Evolutionary conservation across 2,113 vertebrate species (phyloP).

Genomic region (Nibea albiflora): DNA sequence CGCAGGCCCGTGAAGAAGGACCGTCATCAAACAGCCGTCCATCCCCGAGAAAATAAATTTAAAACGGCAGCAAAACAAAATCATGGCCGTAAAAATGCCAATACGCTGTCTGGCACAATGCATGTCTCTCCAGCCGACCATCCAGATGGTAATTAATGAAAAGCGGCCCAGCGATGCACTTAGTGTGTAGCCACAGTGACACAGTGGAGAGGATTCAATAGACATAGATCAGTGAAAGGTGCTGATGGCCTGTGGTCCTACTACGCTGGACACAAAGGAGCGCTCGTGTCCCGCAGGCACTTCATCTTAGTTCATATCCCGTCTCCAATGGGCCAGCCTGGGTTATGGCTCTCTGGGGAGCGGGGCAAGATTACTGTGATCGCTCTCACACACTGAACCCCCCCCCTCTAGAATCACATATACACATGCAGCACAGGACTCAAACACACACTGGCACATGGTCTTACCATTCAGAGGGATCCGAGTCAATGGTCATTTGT

Average conservation of each 20-base stretch:
- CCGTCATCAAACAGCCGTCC: constrained; percentile 58
- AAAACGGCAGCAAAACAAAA: constrained; percentile 82
- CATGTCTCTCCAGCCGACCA: constrained; percentile 64
- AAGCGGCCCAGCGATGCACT: constrained; percentile 47
- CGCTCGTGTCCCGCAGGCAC: constrained; percentile 59
- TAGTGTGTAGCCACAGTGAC: constrained; percentile 60
- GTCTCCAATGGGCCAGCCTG: constrained; percentile 51
- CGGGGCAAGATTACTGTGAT: constrained; percentile 62
- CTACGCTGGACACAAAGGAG: constrained; percentile 75
- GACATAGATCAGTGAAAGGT: constrained; percentile 77
- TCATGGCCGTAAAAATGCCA: constrained; percentile 83
- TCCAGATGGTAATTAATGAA: constrained; percentile 78
- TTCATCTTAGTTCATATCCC: constrained; percentile 78
- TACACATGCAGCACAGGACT: not conserved
- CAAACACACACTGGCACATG: constrained; percentile 21
- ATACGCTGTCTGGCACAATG: constrained; percentile 69
- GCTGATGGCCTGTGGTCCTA: constrained; percentile 63
- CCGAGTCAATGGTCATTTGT: constrained; percentile 73
- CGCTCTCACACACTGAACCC: constrained; percentile 48
- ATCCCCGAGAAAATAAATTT: constrained; percentile 71
- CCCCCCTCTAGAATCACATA: constrained; percentile 25
- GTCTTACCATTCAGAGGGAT: constrained; percentile 68
- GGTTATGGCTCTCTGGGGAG: constrained; percentile 75
- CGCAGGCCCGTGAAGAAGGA: constrained; percentile 19
- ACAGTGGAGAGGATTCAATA: constrained; percentile 74